These are phyloP conservation scores for Eupithecia exiguata DNA, from an alignment of 2,888 invertebrate species.

Conservation along the genomic window DNA sequence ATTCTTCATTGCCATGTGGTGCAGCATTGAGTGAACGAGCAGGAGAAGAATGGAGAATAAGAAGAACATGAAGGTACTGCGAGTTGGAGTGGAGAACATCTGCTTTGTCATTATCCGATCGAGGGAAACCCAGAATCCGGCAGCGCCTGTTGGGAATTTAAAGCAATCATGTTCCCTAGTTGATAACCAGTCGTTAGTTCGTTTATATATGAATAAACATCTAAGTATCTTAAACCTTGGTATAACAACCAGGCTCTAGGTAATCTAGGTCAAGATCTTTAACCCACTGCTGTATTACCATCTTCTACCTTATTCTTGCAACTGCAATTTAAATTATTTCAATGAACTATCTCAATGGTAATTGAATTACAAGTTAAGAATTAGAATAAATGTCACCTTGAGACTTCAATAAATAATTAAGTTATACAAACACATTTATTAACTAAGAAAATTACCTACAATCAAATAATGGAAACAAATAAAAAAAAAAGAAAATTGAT, in stretches of 20 bases:
- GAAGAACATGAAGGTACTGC: constrained; percentile 95
- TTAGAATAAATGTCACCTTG: not conserved
- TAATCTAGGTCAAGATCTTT: not conserved
- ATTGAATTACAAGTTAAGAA: not conserved
- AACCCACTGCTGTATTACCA: not conserved
- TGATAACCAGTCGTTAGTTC: not conserved
- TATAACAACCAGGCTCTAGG: not conserved
- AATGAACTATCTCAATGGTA: not conserved
- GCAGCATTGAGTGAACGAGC: constrained; percentile 89
- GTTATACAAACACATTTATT: too few relatives aligned
- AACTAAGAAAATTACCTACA: too few relatives aligned
- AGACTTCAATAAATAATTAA: not conserved
- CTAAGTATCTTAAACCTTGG: not conserved
- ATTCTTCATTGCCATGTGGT: constrained; percentile 90
- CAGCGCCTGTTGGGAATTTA: constrained; percentile 85
- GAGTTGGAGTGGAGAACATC: constrained; percentile 88
- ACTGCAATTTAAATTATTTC: not conserved
- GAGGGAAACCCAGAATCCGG: constrained; percentile 93
- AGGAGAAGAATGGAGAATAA: constrained; percentile 90
- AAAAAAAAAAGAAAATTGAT: too few relatives aligned
- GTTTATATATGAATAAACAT: not conserved
- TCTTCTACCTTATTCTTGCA: not conserved
- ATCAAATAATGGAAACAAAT: too few relatives aligned
- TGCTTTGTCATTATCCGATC: constrained; percentile 93
- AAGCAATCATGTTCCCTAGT: not conserved